Base-by-base conservation (phyloP, 2,797 vertebrate genomes). In the Lepus oiostolus region DNA sequence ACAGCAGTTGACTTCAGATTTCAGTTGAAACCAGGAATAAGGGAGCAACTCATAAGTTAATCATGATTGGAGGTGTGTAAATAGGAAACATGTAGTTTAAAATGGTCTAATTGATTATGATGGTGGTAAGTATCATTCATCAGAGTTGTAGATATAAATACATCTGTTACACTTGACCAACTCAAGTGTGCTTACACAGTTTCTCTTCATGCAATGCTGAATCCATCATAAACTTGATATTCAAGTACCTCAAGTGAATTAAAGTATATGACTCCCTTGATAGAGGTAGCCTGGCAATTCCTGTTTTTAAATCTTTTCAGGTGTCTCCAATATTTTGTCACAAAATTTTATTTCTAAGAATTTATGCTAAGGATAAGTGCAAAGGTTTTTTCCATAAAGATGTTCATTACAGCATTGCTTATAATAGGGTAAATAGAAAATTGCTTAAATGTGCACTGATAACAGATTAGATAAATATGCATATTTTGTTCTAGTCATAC, bases 321-420 rank as follows among this genome's bases (percentile, higher is more conserved):
- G 54, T 70, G 21, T 50, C 26, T 83, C 85, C 58, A 77, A n/a
- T 65, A 6, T 87, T 90, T 93, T 85, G 6, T 84, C 50, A 85
- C 30, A 75, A 76, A 38, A 76, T 50, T 93, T 83, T 93, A 58
- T 71, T 96, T 81, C 22, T 72, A 77, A 68, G 58, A 76, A 50
- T 89, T 52, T 76, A 81, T 70, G 32, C 52, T 94, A 90, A 72
- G 67, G 42, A 67, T 50, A 42, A 47, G 24, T 91, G 24, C 22
- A 85, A 75, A 77, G 70, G 4, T 86, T 76, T 89, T 85, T 58
- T 19, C 32, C 65, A 47, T 50, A 52, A 93, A 93, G 81, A 62
- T 92, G 26, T 92, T 54, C 72, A 76, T 68, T 74, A 50, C 42
- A 87, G 63, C 72, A 72, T 86, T 95, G 30, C 76, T 95, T 95